Evolutionary conservation across 2,888 invertebrate genomes (phyloP).

Genomic region (Leucophora obtusa): DNA sequence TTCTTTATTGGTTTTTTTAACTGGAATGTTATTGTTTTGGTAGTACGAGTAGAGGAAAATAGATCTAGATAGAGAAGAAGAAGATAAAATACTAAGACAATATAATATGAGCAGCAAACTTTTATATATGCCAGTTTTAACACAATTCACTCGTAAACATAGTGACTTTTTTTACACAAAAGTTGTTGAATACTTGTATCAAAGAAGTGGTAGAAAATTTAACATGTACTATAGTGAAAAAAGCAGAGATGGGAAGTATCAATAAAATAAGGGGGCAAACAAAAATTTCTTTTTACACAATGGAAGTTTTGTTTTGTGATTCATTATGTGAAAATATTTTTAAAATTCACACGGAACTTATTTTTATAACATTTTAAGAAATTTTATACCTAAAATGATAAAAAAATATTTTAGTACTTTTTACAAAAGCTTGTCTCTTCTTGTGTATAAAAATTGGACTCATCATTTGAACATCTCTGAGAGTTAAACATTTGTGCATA

Average conservation of each 20-base stretch:
- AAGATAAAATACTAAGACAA: conserved; percentile 5
- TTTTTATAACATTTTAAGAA: too few relatives aligned
- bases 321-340: too few relatives aligned
- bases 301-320: too few relatives aligned
- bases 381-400: too few relatives aligned
- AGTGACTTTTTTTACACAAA: neutral
- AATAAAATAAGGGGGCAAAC: neutral
- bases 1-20: neutral
- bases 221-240: neutral
- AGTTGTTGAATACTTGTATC: neutral
- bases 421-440: too few relatives aligned
- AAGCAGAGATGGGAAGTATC: neutral
- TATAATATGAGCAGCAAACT: conserved; percentile 1
- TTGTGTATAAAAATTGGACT: neutral
- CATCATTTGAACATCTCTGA: neutral
- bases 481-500: neutral
- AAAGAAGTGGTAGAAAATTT: neutral
- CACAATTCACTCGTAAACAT: conserved; percentile 5
- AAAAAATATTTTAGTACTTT: too few relatives aligned
- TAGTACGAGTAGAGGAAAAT: neutral
- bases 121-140: conserved; percentile 5
- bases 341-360: too few relatives aligned
- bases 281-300: too few relatives aligned
- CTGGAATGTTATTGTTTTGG: conserved; percentile 2
- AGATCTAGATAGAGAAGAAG: neutral